Percentiles rank a stretch among this genome's conserved stretches.
phyloP scores from a whole-genome alignment of 2,113 vertebrate genomes.

The Anguilla rostrata region DNA sequence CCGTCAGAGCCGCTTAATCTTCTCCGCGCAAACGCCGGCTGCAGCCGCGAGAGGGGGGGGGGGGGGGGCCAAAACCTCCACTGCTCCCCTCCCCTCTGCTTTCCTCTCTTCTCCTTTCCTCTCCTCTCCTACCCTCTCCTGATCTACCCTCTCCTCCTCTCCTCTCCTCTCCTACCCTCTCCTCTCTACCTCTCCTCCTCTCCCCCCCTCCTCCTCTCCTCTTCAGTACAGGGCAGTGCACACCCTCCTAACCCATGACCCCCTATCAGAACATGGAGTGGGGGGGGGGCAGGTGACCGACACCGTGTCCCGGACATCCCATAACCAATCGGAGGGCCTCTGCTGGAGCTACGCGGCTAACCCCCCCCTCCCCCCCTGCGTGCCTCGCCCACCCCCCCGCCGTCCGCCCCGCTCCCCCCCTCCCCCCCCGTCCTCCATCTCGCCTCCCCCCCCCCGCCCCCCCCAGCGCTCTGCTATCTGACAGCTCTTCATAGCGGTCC shows the following conservation, averaged over 20 bases:
- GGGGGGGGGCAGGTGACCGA: not conserved
- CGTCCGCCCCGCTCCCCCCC: no score
- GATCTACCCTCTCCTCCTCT: no score
- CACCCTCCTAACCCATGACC: not conserved
- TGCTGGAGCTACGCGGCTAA: conserved; percentile 20
- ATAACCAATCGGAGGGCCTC: not conserved
- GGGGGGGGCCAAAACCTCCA: conserved; percentile 17
- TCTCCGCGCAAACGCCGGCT: conserved; percentile 69
- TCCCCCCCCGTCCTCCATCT: conserved; percentile 25
- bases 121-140: no score
- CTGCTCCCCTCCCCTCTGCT: no score
- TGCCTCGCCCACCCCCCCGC: no score
- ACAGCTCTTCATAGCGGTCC: conserved; percentile 53
- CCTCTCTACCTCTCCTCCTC: no score
- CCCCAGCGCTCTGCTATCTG: conserved; percentile 31
- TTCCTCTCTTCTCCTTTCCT: no score
- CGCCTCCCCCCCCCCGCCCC: conserved; percentile 20
- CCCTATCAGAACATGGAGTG: not conserved
- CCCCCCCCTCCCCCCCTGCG: no score
- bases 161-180: no score
- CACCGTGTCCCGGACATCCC: no score
- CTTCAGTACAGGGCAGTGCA: not conserved
- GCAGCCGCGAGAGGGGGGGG: conserved; percentile 53
- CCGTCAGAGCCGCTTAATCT: conserved; percentile 79
- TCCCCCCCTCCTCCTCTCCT: no score